Conservation (phyloP, 1,140 invertebrate species). For the Seison nebaliae region DNA sequence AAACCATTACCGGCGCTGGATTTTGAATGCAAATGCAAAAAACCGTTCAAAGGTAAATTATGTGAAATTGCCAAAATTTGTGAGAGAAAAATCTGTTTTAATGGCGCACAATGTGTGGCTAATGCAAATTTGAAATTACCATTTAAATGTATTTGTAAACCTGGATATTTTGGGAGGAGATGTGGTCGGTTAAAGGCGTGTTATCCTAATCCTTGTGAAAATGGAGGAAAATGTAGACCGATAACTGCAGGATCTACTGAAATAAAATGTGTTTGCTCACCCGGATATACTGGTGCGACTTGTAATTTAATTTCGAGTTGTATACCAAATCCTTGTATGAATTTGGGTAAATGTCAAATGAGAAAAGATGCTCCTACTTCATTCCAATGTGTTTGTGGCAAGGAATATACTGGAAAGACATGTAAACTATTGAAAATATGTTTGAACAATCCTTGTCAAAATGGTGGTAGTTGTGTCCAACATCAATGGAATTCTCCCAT, state of each 20-base stretch:
- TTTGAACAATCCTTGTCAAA: conserved; percentile 38
- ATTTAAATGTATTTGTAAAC: conserved; percentile 18
- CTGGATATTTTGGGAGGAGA: conserved; percentile 16
- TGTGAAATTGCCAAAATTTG: too few species aligned
- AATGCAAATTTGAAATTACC: conserved; percentile 14
- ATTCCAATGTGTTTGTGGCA: conserved; percentile 5
- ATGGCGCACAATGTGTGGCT: conserved; percentile 10
- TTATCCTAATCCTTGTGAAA: conserved; percentile 7
- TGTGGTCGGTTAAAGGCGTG: conserved; percentile 5
- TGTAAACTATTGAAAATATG: conserved; percentile 26
- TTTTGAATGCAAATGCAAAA: too few species aligned
- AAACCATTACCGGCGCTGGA: too few species aligned
- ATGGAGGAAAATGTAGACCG: conserved; percentile 3
- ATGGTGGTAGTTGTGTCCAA: conserved; percentile 7
- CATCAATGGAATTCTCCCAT: conserved; percentile 5
- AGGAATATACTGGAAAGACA: conserved; percentile 4
- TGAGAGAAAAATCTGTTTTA: conserved; percentile 2
- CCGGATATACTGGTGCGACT: conserved; percentile 2
- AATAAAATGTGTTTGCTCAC: conserved; percentile 4
- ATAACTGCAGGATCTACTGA: not conserved
- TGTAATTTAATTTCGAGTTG: conserved; percentile 7
- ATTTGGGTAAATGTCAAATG: conserved; percentile 1
- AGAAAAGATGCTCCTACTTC: conserved; percentile 1
- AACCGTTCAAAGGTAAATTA: too few species aligned
- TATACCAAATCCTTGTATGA: not conserved